phyloP scores from a whole-genome alignment of 2,113 vertebrate species.

The Syrrhaptes paradoxus region DNA sequence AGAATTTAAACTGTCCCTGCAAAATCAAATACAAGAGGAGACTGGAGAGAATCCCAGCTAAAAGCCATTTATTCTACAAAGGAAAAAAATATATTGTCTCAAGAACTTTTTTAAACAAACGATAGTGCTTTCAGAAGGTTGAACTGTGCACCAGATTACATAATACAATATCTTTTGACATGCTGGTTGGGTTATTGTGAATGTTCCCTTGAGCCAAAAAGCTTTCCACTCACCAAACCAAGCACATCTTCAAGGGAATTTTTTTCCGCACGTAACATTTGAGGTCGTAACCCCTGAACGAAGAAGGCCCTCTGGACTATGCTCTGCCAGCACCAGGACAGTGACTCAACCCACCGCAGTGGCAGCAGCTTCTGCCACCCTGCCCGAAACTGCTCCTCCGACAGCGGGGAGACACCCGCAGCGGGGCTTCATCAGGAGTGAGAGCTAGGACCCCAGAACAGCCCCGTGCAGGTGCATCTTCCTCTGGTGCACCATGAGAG shows the following conservation, averaged over 20 bases:
- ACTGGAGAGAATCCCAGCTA: background rate
- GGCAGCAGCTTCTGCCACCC: background rate
- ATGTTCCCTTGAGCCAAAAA: constrained; percentile 20
- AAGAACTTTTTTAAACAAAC: background rate
- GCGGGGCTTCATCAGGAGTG: fast-evolving
- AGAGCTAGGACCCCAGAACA: background rate
- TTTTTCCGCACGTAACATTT: background rate
- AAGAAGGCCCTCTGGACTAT: background rate
- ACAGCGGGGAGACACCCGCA: fast-evolving
- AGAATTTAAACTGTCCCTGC: constrained; percentile 6
- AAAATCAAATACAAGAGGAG: constrained; percentile 30
- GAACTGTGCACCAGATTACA: background rate
- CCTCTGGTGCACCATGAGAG: background rate
- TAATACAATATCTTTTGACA: background rate
- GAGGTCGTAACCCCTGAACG: fast-evolving
- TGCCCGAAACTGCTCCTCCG: fast-evolving
- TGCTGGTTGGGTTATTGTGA: background rate
- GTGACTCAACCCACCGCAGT: fast-evolving
- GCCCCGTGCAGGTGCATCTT: fast-evolving
- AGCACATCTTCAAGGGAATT: background rate
- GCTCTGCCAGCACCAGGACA: fast-evolving
- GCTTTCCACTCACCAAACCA: constrained; percentile 6
- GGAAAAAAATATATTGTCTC: background rate
- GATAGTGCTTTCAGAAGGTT: background rate
- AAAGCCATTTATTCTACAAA: background rate